These are phyloP conservation scores for Phoebastria nigripes DNA, from an alignment of 2,797 vertebrate species.

Conservation along the genomic window DNA sequence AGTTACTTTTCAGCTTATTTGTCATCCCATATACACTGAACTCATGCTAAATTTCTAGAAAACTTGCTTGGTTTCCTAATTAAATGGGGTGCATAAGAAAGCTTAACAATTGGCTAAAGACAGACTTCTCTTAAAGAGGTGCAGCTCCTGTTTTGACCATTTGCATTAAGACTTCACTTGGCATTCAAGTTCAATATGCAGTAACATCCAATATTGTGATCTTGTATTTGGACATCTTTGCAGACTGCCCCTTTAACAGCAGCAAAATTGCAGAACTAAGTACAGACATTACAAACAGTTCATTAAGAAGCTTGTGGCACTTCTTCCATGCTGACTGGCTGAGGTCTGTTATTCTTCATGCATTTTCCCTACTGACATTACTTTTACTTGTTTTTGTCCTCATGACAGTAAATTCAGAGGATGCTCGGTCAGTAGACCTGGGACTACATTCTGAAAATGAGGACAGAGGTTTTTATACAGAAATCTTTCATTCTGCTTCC, in stretches of 20 bases:
- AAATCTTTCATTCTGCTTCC: conserved; percentile 89
- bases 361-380: neutral
- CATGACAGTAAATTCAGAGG: conserved; percentile 81
- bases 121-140: neutral
- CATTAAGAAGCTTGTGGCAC: neutral
- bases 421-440: conserved; percentile 77
- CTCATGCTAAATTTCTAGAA: neutral
- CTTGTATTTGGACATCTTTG: neutral
- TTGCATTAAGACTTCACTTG: neutral
- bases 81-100: neutral
- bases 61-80: neutral
- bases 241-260: neutral
- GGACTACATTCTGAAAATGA: conserved; percentile 73
- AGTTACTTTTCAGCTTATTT: neutral
- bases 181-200: neutral
- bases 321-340: neutral
- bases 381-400: neutral
- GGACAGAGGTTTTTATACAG: conserved; percentile 86
- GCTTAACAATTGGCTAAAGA: neutral
- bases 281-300: neutral
- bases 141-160: neutral
- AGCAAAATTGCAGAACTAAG: neutral
- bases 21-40: neutral
- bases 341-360: neutral
- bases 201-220: neutral